Percentiles rank a stretch among this genome's conserved stretches.
These are phyloP conservation scores for Morphnarchus princeps DNA, from an alignment of 2,113 vertebrate genomes.

Conservation along the genomic window DNA sequence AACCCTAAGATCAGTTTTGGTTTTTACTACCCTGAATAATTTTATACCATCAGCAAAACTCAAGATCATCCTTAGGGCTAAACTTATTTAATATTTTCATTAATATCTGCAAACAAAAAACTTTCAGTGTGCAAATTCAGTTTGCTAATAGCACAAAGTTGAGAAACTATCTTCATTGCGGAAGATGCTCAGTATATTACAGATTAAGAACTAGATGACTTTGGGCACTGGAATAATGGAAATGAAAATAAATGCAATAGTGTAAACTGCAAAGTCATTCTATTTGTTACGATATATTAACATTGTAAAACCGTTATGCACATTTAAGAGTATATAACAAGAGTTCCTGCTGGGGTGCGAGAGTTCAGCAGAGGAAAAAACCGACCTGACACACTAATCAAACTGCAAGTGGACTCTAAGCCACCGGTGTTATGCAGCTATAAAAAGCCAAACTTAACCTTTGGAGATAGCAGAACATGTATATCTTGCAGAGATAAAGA, in stretches of 20 bases:
- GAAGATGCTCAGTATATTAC: neutral
- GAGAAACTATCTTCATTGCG: neutral
- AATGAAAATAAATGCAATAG: conserved; percentile 13
- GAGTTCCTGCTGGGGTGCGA: neutral
- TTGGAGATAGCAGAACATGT: neutral
- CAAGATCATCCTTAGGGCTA: neutral
- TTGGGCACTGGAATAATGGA: neutral
- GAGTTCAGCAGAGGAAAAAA: neutral
- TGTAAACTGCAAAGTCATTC: neutral
- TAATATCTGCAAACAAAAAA: conserved; percentile 25
- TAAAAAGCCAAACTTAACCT: neutral
- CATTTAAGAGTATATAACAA: neutral
- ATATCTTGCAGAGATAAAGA: neutral
- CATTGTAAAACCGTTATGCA: neutral
- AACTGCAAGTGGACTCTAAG: neutral
- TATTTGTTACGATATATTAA: neutral
- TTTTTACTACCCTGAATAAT: conserved; percentile 33
- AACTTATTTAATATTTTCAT: conserved; percentile 53
- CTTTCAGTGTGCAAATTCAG: neutral
- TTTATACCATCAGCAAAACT: conserved; percentile 8
- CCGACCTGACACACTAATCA: neutral
- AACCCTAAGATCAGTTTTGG: conserved; percentile 17
- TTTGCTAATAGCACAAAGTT: neutral
- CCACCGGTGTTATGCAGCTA: neutral
- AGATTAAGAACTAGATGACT: conserved; percentile 9